These are phyloP conservation scores for Sisor rabdophorus DNA, from an alignment of 2,113 vertebrate genomes.

Conservation along the genomic window DNA sequence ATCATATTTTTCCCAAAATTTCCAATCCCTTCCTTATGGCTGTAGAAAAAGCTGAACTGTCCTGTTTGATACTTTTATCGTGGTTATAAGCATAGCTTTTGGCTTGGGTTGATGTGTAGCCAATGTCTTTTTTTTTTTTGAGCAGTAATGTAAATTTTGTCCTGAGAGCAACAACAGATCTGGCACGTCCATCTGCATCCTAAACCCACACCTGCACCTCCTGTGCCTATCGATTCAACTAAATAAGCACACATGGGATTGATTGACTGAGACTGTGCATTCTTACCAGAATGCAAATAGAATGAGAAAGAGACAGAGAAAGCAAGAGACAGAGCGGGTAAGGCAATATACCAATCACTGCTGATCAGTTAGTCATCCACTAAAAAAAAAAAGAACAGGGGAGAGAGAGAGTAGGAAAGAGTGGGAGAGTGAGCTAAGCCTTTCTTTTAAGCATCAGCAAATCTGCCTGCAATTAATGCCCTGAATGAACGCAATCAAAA, in stretches of 20 bases:
- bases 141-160: slow-evolving; percentile 31
- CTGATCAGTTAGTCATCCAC: slow-evolving; percentile 35
- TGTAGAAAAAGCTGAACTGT: slow-evolving; percentile 2
- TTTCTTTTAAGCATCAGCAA: slow-evolving; percentile 48
- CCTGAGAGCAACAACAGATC: slow-evolving; percentile 19
- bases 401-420: slow-evolving; percentile 17
- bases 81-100: slow-evolving; percentile 4
- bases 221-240: slow-evolving; percentile 41
- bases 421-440: slow-evolving; percentile 37
- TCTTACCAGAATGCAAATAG: slow-evolving; percentile 40
- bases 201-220: slow-evolving; percentile 32
- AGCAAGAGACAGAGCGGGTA: background rate
- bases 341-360: slow-evolving; percentile 24
- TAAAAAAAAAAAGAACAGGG: slow-evolving; percentile 16
- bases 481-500: slow-evolving; percentile 63
- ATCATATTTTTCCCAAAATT: background rate
- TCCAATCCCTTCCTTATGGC: background rate
- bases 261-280: slow-evolving; percentile 29
- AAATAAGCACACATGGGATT: slow-evolving; percentile 51
- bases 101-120: background rate
- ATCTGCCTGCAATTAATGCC: slow-evolving; percentile 57
- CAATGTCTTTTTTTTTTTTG: slow-evolving; percentile 4
- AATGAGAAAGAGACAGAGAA: slow-evolving; percentile 1
- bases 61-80: slow-evolving; percentile 28
- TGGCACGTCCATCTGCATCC: slow-evolving; percentile 34